Conservation (phyloP, 2,113 vertebrate genomes). For the Edolisoma coerulescens region DNA sequence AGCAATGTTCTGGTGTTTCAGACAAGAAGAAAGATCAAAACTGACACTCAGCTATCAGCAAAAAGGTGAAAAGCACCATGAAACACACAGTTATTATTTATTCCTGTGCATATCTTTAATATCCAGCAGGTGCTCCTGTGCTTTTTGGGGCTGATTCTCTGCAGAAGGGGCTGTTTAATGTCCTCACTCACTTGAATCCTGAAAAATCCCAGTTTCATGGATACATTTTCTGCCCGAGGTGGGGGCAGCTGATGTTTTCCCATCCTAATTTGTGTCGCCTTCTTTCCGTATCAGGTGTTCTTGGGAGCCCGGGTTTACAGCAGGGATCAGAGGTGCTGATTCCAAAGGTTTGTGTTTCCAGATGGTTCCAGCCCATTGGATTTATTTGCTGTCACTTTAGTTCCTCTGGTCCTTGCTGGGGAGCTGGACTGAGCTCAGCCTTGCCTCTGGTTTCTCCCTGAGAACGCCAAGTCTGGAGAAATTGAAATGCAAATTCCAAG, state of each 20-base stretch:
- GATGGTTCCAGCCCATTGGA: background rate
- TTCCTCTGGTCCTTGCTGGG: background rate
- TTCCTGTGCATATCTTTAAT: background rate
- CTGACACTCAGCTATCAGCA: background rate
- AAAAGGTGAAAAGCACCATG: background rate
- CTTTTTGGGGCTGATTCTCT: background rate
- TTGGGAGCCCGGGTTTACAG: background rate
- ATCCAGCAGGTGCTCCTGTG: background rate
- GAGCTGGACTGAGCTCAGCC: background rate
- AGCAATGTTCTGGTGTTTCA: background rate
- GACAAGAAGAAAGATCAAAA: background rate
- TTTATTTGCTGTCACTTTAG: background rate
- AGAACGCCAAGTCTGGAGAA: background rate
- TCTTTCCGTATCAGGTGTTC: background rate
- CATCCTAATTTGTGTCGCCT: background rate
- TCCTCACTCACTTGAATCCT: background rate
- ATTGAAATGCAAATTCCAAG: background rate
- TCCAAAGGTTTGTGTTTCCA: background rate
- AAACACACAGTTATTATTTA: background rate
- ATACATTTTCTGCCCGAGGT: background rate
- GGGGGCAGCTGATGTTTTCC: background rate
- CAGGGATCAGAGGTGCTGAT: background rate
- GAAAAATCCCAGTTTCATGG: background rate
- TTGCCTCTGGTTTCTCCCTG: background rate
- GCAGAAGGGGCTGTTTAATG: background rate